These are phyloP conservation scores for Philaethria dido DNA, from an alignment of 2,888 invertebrate species.

Conservation along the genomic window DNA sequence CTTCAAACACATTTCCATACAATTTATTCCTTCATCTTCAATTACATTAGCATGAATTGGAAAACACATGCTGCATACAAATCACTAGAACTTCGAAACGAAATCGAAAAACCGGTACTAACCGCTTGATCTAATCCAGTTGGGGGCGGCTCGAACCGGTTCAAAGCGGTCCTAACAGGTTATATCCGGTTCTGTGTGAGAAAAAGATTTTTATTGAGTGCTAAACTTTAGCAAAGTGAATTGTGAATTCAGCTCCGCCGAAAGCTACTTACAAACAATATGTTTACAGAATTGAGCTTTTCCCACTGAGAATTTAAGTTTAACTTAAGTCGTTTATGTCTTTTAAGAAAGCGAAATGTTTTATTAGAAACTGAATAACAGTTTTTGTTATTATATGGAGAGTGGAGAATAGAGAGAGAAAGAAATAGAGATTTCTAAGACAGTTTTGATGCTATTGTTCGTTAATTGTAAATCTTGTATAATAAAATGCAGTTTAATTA, in stretches of 20 bases:
- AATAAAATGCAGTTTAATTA: too few species aligned
- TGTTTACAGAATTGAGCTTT: conserved; percentile 14
- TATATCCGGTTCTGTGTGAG: conserved; percentile 41
- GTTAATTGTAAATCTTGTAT: too few species aligned
- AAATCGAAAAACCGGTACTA: conserved; percentile 41
- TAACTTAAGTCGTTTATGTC: not conserved
- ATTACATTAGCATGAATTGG: conserved; percentile 31
- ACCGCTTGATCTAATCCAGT: conserved; percentile 41
- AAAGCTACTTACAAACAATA: conserved; percentile 31
- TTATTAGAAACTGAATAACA: too few species aligned
- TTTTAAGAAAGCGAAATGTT: not conserved
- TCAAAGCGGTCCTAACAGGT: conserved; percentile 42
- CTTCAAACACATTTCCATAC: not conserved
- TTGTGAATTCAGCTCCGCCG: conserved; percentile 34
- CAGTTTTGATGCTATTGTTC: too few species aligned
- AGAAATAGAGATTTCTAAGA: too few species aligned
- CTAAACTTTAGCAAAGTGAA: conserved; percentile 41
- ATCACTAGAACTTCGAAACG: conserved; percentile 33
- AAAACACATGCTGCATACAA: conserved; percentile 37
- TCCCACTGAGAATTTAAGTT: not conserved
- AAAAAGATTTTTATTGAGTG: conserved; percentile 46
- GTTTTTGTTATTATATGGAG: too few species aligned
- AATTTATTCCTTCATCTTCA: conserved; percentile 18
- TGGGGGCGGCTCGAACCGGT: conserved; percentile 39
- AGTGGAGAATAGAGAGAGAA: too few species aligned